These are phyloP conservation scores for Toxotes lorentzi DNA, from an alignment of 2,797 vertebrate species.

Conservation along the genomic window DNA sequence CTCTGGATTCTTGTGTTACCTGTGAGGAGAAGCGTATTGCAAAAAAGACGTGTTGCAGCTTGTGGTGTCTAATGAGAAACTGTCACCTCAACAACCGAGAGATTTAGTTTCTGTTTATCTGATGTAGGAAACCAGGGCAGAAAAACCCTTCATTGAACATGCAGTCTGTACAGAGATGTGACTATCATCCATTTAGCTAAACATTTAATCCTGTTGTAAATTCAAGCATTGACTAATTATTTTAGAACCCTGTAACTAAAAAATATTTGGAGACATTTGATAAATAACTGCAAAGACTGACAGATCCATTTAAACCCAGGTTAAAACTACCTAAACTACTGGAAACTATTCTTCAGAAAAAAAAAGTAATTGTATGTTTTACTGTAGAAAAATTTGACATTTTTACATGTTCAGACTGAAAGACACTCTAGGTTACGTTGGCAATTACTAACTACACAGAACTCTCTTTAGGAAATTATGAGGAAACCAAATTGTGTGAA, in stretches of 20 bases:
- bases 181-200: not conserved
- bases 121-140: not conserved
- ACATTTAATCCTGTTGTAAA: not conserved
- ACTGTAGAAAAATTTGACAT: not conserved
- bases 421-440: not conserved
- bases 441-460: not conserved
- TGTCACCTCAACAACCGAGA: not conserved
- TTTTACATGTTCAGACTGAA: not conserved
- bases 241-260: too few relatives aligned
- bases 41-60: slow-evolving; percentile 33
- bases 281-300: not conserved
- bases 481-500: not conserved
- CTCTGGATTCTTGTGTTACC: slow-evolving; percentile 10
- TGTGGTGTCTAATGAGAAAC: slow-evolving; percentile 21
- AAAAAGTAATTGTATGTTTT: not conserved
- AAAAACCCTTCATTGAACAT: not conserved
- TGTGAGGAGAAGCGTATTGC: not conserved
- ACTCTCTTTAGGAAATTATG: not conserved
- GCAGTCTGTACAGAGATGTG: not conserved
- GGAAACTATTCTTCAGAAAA: not conserved
- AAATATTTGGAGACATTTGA: not conserved
- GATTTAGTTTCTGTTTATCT: slow-evolving; percentile 40
- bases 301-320: not conserved
- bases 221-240: too few relatives aligned
- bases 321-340: not conserved